These are phyloP conservation scores for Ruditapes philippinarum DNA, from an alignment of 1,140 invertebrate genomes.

Conservation along the genomic window DNA sequence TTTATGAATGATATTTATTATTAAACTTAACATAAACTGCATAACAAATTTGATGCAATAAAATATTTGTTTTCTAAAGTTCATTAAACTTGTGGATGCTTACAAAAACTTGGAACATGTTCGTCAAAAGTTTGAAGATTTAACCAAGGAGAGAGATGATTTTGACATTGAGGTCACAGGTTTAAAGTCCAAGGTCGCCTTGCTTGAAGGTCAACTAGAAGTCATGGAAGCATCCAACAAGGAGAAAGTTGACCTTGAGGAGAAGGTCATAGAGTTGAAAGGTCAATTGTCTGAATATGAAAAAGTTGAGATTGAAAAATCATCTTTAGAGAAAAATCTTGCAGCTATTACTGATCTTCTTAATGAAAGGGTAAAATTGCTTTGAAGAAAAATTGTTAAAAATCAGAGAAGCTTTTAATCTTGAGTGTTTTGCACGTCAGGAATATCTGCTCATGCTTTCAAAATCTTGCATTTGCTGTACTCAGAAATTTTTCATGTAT, in stretches of 20 bases:
- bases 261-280: constrained; percentile 38
- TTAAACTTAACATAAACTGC: too few species aligned
- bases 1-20: too few species aligned
- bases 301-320: constrained; percentile 41
- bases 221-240: constrained; percentile 55
- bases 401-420: too few species aligned
- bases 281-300: constrained; percentile 17
- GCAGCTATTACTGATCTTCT: constrained; percentile 36
- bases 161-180: constrained; percentile 60
- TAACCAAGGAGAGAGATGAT: constrained; percentile 53
- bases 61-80: constrained; percentile 2
- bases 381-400: too few species aligned
- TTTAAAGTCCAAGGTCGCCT: constrained; percentile 48
- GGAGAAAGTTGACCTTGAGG: constrained; percentile 36
- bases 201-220: constrained; percentile 61
- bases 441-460: too few species aligned
- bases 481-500: too few species aligned
- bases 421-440: too few species aligned
- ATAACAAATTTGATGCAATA: too few species aligned
- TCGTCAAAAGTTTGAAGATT: constrained; percentile 43
- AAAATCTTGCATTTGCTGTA: too few species aligned
- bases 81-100: constrained; percentile 57
- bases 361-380: constrained; percentile 60
- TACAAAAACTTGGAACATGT: constrained; percentile 58
- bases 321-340: constrained; percentile 55